These are phyloP conservation scores for Drosophila meridionalis DNA, from an alignment of 2,888 invertebrate genomes.

Conservation along the genomic window DNA sequence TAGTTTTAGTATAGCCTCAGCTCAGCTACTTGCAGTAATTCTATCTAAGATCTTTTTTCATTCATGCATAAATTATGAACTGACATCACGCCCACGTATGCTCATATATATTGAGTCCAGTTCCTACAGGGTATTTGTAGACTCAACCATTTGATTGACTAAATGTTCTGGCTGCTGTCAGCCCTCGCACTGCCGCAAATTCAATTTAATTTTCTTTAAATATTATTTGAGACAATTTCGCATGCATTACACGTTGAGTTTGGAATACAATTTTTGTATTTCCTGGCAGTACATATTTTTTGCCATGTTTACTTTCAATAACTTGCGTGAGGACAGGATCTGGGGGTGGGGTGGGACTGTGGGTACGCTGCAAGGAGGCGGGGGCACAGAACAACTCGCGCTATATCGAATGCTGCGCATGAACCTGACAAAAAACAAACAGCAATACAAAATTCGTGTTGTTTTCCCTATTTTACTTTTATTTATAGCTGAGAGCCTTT, in stretches of 20 bases:
- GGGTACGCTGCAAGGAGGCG: neutral
- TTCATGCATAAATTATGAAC: no score
- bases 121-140: slow-evolving; percentile 8
- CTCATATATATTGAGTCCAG: neutral
- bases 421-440: slow-evolving; percentile 68
- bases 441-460: slow-evolving; percentile 41
- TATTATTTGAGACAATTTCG: slow-evolving; percentile 81
- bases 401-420: slow-evolving; percentile 64
- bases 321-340: slow-evolving; percentile 48
- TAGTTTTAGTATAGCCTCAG: neutral
- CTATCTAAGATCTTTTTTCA: no score
- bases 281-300: slow-evolving; percentile 66
- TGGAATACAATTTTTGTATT: slow-evolving; percentile 66
- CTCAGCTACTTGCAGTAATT: neutral
- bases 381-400: slow-evolving; percentile 2
- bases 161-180: slow-evolving; percentile 7
- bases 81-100: no score
- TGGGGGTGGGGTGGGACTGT: neutral
- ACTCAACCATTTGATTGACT: neutral
- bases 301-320: slow-evolving; percentile 81
- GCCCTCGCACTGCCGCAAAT: slow-evolving; percentile 61
- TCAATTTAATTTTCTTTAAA: slow-evolving; percentile 81
- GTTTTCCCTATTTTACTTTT: slow-evolving; percentile 76
- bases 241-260: slow-evolving; percentile 69
- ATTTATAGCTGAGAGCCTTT: slow-evolving; percentile 75